Base-by-base conservation (phyloP, 2,888 invertebrate species). In the Athrips mouffetella region DNA sequence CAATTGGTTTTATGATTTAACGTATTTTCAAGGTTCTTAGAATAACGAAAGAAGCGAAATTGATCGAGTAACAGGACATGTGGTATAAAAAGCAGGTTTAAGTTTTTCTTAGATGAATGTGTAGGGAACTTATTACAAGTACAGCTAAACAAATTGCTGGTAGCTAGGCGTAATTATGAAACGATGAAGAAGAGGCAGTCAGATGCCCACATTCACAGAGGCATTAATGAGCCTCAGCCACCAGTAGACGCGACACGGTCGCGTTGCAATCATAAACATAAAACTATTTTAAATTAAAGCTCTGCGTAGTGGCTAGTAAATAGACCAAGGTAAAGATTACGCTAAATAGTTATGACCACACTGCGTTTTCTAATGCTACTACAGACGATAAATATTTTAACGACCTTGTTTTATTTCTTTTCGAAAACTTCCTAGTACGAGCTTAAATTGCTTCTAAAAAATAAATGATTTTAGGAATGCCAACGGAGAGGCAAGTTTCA, bases 161-260 rank as follows among this genome's bases (percentile, higher is more conserved):
- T 63, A 63, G 61, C 62, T 59, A n/a, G 56, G 58, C 61, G 65
- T 72, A 73, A 75, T 75, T 74, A 77, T 70, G 67, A 69, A 67
- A 62, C 63, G 65, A 73, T 70, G 70, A 72, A 70, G 67, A 63
- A 52, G 63, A 66, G 57, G 64, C 65, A 64, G 65, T 60, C 58
- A 47, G 65, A 21, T 37, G 40, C 45, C 51, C 45, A 47, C 62
- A 60, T 53, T 52, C 50, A 45, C 52, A 37, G 52, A 60, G 53
- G 55, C 61, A 48, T 49, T 71, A 72, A 76, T 71, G 67, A 67
- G 69, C 52, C 63, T 64, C 70, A 65, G 65, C 63, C 55, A 69
- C 61, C 62, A 57, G 60, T 73, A 71, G 71, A 67, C 50, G 49
- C 52, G 70, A 68, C 63, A 73, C 64, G 67, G 62, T 63, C 51